Percentiles rank a stretch among this genome's conserved stretches.
Evolutionary conservation across 2,888 invertebrate genomes (phyloP).

Genomic region (Actias luna): DNA sequence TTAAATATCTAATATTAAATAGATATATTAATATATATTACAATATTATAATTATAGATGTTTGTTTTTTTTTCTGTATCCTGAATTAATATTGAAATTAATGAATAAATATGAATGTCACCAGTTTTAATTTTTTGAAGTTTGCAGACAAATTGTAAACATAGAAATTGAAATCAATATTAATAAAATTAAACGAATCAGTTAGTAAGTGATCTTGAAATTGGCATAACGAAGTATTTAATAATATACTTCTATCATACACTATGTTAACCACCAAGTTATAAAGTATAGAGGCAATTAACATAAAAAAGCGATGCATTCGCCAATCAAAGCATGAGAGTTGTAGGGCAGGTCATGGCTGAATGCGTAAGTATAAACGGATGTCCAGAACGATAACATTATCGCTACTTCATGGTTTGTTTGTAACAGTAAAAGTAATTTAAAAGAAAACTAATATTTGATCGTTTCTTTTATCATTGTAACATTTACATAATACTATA

Average conservation of each 20-base stretch:
- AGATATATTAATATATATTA: too few relatives aligned
- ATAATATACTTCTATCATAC: neutral
- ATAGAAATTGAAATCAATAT: neutral
- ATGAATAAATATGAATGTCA: neutral
- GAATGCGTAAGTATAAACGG: constrained; percentile 66
- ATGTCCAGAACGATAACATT: constrained; percentile 72
- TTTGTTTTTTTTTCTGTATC: neutral
- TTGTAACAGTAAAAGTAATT: constrained; percentile 34
- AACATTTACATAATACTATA: constrained; percentile 24
- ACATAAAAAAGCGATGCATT: constrained; percentile 56
- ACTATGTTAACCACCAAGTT: constrained; percentile 13
- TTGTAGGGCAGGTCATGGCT: constrained; percentile 79
- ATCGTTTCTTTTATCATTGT: constrained; percentile 25
- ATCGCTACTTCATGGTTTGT: constrained; percentile 53
- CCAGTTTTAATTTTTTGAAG: neutral
- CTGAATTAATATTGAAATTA: neutral
- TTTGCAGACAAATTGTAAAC: neutral
- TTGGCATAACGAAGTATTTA: neutral
- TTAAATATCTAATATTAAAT: neutral
- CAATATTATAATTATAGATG: neutral
- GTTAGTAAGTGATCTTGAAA: neutral
- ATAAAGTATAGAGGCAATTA: constrained; percentile 37
- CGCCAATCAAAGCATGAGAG: constrained; percentile 57
- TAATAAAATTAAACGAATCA: neutral
- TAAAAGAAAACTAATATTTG: constrained; percentile 41